Evolutionary conservation across 2,888 invertebrate species (phyloP).

Genomic region (Agriotes lineatus): DNA sequence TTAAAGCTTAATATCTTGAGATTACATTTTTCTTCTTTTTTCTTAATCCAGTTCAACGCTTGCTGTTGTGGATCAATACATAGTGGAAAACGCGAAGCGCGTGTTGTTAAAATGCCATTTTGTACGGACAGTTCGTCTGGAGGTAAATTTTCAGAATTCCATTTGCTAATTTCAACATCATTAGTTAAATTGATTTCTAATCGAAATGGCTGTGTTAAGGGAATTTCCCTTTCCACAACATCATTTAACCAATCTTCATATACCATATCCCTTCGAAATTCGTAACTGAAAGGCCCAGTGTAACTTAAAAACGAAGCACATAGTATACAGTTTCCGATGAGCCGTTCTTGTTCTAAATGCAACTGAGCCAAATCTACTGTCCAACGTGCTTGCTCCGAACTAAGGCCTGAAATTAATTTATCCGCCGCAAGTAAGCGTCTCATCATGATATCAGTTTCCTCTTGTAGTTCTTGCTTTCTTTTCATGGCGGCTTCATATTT

Average conservation of each 20-base stretch:
- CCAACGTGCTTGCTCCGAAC: slow-evolving; percentile 89
- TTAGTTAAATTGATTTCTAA: slow-evolving; percentile 82
- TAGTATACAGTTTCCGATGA: slow-evolving; percentile 88
- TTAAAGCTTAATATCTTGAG: slow-evolving; percentile 87
- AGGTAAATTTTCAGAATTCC: slow-evolving; percentile 91
- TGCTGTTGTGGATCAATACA: slow-evolving; percentile 96
- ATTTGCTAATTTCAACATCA: slow-evolving; percentile 88
- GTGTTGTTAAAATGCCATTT: slow-evolving; percentile 88
- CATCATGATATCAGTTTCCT: slow-evolving; percentile 87
- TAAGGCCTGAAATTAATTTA: slow-evolving; percentile 87
- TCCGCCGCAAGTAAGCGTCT: slow-evolving; percentile 85
- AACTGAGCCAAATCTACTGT: slow-evolving; percentile 79
- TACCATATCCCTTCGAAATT: slow-evolving; percentile 85
- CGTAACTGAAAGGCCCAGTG: slow-evolving; percentile 89
- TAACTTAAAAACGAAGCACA: slow-evolving; percentile 88
- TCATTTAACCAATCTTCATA: slow-evolving; percentile 85
- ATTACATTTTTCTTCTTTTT: slow-evolving; percentile 82
- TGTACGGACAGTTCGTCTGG: slow-evolving; percentile 92
- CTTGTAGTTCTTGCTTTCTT: slow-evolving; percentile 76
- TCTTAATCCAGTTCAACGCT: slow-evolving; percentile 90
- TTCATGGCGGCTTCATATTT: slow-evolving; percentile 85
- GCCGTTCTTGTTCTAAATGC: slow-evolving; percentile 77
- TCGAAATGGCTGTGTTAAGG: slow-evolving; percentile 78
- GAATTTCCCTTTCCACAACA: slow-evolving; percentile 76
- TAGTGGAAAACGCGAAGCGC: slow-evolving; percentile 86